Evolutionary conservation across 2,797 vertebrate species (phyloP), one percentile per base, ranked within the genome.

Genomic region (Periparus ater): DNA sequence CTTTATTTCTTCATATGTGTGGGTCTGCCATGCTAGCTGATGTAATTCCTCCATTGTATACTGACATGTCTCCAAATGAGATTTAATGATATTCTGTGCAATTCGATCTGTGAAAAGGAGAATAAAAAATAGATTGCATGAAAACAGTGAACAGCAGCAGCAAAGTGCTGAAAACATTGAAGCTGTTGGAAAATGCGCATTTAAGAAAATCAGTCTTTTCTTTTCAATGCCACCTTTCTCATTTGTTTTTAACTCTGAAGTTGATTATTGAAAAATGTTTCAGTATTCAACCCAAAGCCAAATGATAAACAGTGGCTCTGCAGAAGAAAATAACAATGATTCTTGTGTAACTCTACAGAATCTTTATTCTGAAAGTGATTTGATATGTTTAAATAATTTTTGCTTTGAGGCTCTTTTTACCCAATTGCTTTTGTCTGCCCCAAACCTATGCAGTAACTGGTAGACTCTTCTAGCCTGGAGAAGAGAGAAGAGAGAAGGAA

Each of bases 81-180:
- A 99, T 97, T 99, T 99, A 96, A 99, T 99, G 97, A 99, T 99
- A 98, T 99, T 99, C 98, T 99, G 99, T 97, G 99, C 99, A 97
- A 99, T 99, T 94, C 99, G 99, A 97, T 99, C 99, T 99, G 96
- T 10, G 21, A 96, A 91, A 92, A 92, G 68, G 23, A 89, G 20
- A 86, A 73, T 48, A 90, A 93, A 86, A 86, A 85, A 53, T 2
- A 74, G 60, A 5, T 55, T 74, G 45, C 32, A 71, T 88, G 53
- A 89, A 84, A 88, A 65, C 8, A 40, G 44, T 60, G 38, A 80
- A 77, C 80, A 47, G 26, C 25, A 83, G 45, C 6, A 76, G 8
- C 25, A 89, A 72, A 80, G 81, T 65, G 8, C 0, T 70, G 71
- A 85, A 74, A 84, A 82, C 12, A 36, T 4, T 47, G 11, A 63